Evolutionary conservation across 1,140 invertebrate species (phyloP), one percentile per base, ranked within the genome.

Genomic region (Glomeris maerens): DNA sequence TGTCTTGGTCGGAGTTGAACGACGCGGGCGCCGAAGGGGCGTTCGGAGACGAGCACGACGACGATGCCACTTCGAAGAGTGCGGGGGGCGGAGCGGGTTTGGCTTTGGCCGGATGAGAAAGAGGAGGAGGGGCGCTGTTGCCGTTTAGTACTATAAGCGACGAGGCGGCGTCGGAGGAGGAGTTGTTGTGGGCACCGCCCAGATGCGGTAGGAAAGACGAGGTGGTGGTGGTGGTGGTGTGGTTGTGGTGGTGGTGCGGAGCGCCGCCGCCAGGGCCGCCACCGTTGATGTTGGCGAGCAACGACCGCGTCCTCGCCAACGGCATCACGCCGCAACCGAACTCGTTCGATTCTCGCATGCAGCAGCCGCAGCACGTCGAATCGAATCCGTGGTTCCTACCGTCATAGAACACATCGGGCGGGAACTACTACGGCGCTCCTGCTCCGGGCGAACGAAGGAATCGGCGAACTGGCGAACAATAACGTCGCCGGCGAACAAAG

Each of bases 251-350:
- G n/a, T n/a, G n/a, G 47, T n/a, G n/a, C n/a, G n/a, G n/a, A n/a
- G 23, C 7, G 17, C n/a, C 3, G 31, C 4, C 5, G 28, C 23
- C 14, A 49, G 51, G 20, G 55, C 58, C 47, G 57, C 59, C 17
- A 60, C 59, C 22, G 58, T 59, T 5, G 5, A 5, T n/a, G n/a
- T n/a, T n/a, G n/a, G 62, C 62, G 23, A 70, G 60, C 25, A 71
- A 55, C 48, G 67, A 69, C 36, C 67, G 57, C 10, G 69, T 70
- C 41, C 69, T 59, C 28, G 68, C 67, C 17, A 71, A 54, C 7
- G 69, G 69, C 68, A 71, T 71, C 29, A 46, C 20, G 45, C n/a
- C n/a, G n/a, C n/a, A n/a, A n/a, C n/a, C n/a, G n/a, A n/a, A n/a
- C n/a, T n/a, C n/a, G n/a, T n/a, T n/a, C n/a, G n/a, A n/a, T n/a